A percentile compares a stretch with the other conserved stretches of the same genome.
These are phyloP conservation scores for Frankliniella fusca DNA, from an alignment of 2,888 invertebrate genomes.

Conservation along the genomic window DNA sequence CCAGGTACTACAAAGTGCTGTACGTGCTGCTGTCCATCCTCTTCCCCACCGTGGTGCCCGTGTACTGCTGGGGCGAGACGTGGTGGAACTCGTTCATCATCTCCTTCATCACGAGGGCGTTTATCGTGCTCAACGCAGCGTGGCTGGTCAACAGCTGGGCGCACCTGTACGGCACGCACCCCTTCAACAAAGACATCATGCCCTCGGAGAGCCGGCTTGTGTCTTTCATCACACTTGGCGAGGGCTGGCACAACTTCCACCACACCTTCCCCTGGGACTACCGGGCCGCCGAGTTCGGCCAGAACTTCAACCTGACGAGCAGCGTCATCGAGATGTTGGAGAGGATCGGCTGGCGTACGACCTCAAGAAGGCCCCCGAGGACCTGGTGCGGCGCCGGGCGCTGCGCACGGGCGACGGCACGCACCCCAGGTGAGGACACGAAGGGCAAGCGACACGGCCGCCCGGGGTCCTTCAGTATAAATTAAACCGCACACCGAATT, in stretches of 20 bases:
- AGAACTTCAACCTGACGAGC: conserved; percentile 57
- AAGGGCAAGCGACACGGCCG: too few species aligned
- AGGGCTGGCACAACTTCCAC: conserved; percentile 58
- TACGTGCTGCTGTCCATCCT: conserved; percentile 58
- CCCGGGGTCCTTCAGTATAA: too few species aligned
- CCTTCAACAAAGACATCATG: conserved; percentile 60
- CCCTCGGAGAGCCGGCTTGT: conserved; percentile 50
- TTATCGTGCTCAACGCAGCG: conserved; percentile 64
- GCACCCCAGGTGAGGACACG: conserved; percentile 47
- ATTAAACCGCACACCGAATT: too few species aligned
- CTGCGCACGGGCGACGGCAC: conserved; percentile 69
- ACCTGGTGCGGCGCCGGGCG: conserved; percentile 65
- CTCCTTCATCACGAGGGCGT: conserved; percentile 59
- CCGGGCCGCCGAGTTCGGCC: conserved; percentile 51
- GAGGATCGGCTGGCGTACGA: conserved; percentile 61
- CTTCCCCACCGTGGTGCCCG: conserved; percentile 62
- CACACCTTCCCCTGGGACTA: conserved; percentile 57
- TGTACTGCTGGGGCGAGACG: conserved; percentile 65
- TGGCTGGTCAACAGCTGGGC: conserved; percentile 81
- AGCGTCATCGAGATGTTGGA: conserved; percentile 59
- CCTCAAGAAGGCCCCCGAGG: conserved; percentile 53
- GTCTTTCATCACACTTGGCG: conserved; percentile 47
- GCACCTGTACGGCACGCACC: conserved; percentile 71
- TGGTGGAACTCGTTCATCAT: conserved; percentile 58
- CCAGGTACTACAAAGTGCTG: conserved; percentile 61